Percentiles rank a stretch among this genome's conserved stretches.
Conservation (phyloP, 2,113 vertebrate species). For the Crotalus helleri region DNA sequence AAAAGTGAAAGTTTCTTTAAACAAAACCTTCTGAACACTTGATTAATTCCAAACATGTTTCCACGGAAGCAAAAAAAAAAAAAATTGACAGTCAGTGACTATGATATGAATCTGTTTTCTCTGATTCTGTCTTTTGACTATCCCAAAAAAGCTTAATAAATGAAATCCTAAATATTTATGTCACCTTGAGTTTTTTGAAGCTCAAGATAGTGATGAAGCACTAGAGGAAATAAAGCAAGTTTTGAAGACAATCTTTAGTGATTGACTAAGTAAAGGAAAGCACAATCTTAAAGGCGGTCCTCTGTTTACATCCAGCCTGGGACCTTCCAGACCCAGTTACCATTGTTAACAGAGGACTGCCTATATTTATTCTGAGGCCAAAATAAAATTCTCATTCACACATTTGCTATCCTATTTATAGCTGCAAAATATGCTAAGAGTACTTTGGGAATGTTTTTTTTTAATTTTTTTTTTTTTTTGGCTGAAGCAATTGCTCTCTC, state of each 20-base stretch:
- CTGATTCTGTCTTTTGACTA: background rate
- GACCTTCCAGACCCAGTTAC: background rate
- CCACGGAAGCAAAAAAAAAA: background rate
- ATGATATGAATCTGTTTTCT: background rate
- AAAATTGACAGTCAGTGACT: background rate
- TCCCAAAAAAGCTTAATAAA: background rate
- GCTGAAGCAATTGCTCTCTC: background rate
- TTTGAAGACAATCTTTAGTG: background rate
- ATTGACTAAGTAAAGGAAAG: background rate
- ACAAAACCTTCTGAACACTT: background rate
- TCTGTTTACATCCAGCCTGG: background rate
- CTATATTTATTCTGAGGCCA: background rate
- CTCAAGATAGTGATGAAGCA: background rate
- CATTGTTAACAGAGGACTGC: background rate
- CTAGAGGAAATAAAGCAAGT: background rate
- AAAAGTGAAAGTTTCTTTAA: background rate
- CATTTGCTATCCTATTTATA: background rate
- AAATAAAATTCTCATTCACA: background rate
- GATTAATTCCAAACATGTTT: conserved; percentile 1
- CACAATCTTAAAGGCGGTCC: background rate
- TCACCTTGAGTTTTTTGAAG: background rate
- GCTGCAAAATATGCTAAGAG: background rate
- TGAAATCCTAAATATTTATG: background rate
- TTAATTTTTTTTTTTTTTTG: background rate
- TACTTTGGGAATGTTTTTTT: background rate